phyloP scores from a whole-genome alignment of 2,888 invertebrate genomes.

The Drosophila colorata region DNA sequence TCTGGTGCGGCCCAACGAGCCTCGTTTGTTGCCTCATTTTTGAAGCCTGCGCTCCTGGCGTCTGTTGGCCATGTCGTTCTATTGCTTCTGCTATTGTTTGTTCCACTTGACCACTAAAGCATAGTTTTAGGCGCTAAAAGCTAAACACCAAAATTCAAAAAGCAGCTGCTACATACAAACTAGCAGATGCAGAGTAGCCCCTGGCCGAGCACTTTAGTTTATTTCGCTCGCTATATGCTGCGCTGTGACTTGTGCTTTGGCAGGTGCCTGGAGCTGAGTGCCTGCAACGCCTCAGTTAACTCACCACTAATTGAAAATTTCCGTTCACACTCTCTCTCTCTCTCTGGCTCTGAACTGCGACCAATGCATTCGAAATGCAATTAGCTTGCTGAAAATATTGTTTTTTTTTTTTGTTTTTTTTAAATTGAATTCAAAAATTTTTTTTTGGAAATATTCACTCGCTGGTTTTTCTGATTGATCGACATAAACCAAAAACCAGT shows the following conservation, averaged over 20 bases:
- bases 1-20: constrained; percentile 54
- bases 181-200: constrained; percentile 31
- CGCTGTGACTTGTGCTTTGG: constrained; percentile 43
- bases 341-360: neutral
- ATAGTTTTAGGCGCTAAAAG: constrained; percentile 81
- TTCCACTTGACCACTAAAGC: constrained; percentile 80
- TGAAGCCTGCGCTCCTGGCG: constrained; percentile 45
- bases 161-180: constrained; percentile 67
- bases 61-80: constrained; percentile 41
- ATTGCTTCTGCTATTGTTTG: constrained; percentile 58
- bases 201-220: constrained; percentile 55
- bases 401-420: constrained; percentile 6
- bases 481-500: constrained; percentile 33
- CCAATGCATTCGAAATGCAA: constrained; percentile 30
- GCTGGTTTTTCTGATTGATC: constrained; percentile 54
- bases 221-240: constrained; percentile 38
- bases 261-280: constrained; percentile 53
- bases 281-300: constrained; percentile 54
- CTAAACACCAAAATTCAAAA: constrained; percentile 80
- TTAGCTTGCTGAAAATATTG: constrained; percentile 26
- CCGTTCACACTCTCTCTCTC: constrained; percentile 9
- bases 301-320: constrained; percentile 64
- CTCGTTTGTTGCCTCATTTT: constrained; percentile 59
- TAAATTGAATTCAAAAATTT: constrained; percentile 43
- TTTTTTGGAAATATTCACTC: constrained; percentile 21